A percentile compares a stretch with the other conserved stretches of the same genome.
Evolutionary conservation across 2,888 invertebrate species (phyloP).

Genomic region (Pammene aurita): DNA sequence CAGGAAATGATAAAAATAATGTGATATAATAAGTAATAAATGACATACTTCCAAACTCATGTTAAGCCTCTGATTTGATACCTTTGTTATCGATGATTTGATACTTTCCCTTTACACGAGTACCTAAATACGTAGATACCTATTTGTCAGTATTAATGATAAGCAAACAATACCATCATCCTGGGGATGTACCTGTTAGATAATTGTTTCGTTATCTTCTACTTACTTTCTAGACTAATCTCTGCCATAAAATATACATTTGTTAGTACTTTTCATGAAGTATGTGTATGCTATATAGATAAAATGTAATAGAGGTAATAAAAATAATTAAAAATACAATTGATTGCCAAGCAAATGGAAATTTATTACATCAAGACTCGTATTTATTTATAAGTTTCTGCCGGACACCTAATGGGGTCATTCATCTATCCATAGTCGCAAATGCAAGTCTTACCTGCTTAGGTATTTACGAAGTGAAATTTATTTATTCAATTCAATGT

Average conservation of each 20-base stretch:
- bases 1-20: constrained; percentile 14
- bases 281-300: constrained; percentile 4
- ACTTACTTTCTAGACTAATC: constrained; percentile 20
- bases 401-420: constrained; percentile 15
- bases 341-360: constrained; percentile 12
- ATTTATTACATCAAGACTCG: too few species aligned
- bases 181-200: constrained; percentile 19
- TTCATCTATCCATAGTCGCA: not conserved
- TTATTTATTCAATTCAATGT: too few species aligned
- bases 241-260: constrained; percentile 18
- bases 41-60: too few species aligned
- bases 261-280: not conserved
- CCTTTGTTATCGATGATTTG: too few species aligned
- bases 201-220: constrained; percentile 17
- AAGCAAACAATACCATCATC: not conserved
- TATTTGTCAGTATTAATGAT: too few species aligned
- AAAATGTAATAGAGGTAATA: not conserved
- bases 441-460: not conserved
- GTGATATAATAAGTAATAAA: not conserved
- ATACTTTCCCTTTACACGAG: too few species aligned
- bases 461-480: too few species aligned
- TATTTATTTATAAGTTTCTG: too few species aligned
- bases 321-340: not conserved
- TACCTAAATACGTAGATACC: too few species aligned
- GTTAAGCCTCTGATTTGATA: too few species aligned